Evolutionary conservation across 37 sponge, comb jelly and placozoan species (phyloP).

Genomic region (Spongilla lacustris): DNA sequence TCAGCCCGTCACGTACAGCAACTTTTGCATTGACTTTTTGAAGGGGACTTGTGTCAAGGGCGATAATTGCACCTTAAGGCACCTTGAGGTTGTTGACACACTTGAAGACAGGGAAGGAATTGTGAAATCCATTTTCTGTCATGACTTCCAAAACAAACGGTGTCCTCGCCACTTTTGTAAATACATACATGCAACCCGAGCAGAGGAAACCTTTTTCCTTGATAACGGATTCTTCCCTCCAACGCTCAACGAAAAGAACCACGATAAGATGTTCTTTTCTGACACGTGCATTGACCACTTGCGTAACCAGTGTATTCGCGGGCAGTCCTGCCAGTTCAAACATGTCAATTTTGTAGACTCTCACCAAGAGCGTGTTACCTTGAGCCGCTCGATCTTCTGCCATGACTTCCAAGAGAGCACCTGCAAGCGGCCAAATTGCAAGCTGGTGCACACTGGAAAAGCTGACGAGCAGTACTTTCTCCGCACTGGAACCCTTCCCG

Average conservation of each 20-base stretch:
- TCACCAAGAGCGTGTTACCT: conserved; percentile 27
- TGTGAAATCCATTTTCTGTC: conserved; percentile 56
- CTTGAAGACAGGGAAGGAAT: conserved; percentile 45
- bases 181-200: conserved; percentile 49
- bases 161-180: conserved; percentile 53
- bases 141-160: conserved; percentile 53
- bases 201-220: conserved; percentile 46
- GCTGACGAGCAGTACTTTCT: conserved; percentile 64
- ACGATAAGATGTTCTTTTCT: conserved; percentile 58
- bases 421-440: conserved; percentile 48
- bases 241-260: conserved; percentile 40
- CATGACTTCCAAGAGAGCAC: conserved; percentile 58
- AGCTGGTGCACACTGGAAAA: conserved; percentile 52
- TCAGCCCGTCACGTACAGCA: conserved; percentile 52
- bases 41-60: conserved; percentile 64
- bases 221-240: conserved; percentile 55
- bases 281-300: conserved; percentile 55
- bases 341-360: conserved; percentile 45
- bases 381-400: conserved; percentile 71
- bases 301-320: conserved; percentile 64
- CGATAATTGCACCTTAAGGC: conserved; percentile 19
- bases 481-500: conserved; percentile 38
- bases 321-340: conserved; percentile 38
- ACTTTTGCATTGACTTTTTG: conserved; percentile 57
- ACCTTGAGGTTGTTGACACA: conserved; percentile 47